A percentile compares a stretch with the other conserved stretches of the same genome.
Conservation (phyloP, 2,113 vertebrate genomes). For the Hippolais icterina region DNA sequence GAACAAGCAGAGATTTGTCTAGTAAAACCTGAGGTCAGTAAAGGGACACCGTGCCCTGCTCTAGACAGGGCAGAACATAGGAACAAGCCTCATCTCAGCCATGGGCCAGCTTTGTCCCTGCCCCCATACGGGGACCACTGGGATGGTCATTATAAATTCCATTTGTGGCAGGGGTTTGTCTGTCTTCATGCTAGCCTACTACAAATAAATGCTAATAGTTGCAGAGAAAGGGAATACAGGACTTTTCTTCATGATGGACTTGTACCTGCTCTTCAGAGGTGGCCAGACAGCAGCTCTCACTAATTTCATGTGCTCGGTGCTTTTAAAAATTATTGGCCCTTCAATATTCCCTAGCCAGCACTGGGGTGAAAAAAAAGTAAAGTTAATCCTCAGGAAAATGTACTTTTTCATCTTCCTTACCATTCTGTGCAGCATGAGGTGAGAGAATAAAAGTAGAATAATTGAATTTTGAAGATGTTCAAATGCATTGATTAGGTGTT, state of each 20-base stretch:
- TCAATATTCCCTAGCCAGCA: background rate
- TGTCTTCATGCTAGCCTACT: background rate
- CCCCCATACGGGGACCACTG: background rate
- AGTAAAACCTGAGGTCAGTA: background rate
- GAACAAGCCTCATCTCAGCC: background rate
- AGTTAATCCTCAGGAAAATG: background rate
- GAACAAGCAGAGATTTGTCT: background rate
- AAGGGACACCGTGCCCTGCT: background rate
- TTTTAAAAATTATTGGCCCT: background rate
- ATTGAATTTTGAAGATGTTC: background rate
- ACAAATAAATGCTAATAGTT: background rate
- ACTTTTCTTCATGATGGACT: background rate
- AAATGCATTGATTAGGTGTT: background rate
- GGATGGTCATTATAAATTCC: background rate
- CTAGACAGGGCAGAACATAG: background rate
- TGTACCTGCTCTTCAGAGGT: background rate
- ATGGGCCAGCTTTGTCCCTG: background rate
- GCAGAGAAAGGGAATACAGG: background rate
- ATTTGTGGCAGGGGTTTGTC: background rate
- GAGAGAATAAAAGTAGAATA: background rate
- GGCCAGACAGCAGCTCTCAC: background rate
- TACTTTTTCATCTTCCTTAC: background rate
- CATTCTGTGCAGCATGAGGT: background rate
- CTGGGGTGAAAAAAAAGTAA: accelerated
- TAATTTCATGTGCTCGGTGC: background rate